A percentile compares a stretch with the other conserved stretches of the same genome.
These are phyloP conservation scores for Octodon degus DNA, from an alignment of 2,113 vertebrate genomes.

Conservation along the genomic window DNA sequence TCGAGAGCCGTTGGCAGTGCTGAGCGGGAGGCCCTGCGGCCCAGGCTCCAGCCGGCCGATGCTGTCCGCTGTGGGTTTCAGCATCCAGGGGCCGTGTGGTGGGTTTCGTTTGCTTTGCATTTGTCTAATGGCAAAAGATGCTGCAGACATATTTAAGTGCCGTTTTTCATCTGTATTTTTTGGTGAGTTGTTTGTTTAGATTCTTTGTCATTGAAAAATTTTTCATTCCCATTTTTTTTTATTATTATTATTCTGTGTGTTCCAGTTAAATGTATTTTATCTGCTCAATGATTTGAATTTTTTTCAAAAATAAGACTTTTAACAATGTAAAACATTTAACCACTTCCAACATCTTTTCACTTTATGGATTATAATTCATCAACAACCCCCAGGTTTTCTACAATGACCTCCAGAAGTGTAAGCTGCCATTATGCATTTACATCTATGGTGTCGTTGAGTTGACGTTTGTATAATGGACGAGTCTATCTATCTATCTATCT, in stretches of 20 bases:
- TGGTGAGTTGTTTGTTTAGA: background rate
- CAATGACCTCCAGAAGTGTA: background rate
- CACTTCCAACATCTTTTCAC: background rate
- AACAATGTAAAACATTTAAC: background rate
- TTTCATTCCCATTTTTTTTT: background rate
- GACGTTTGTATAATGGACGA: background rate
- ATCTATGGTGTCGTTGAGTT: background rate
- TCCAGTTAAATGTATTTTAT: background rate
- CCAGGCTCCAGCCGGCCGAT: background rate
- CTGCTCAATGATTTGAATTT: background rate
- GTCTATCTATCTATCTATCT: accelerated
- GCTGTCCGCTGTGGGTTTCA: background rate
- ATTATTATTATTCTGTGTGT: background rate
- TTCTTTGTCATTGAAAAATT: background rate
- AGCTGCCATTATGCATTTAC: background rate
- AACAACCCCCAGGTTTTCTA: background rate
- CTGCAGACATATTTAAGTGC: background rate
- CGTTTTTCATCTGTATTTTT: background rate
- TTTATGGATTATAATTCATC: background rate
- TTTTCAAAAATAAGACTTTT: background rate
- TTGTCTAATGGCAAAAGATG: background rate
- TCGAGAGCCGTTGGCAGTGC: background rate
- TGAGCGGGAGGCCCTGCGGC: background rate
- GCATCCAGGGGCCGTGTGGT: background rate
- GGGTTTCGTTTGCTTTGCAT: background rate